Evolutionary conservation across 2,797 vertebrate genomes (phyloP), one percentile per base, ranked within the genome.

Genomic region (Emydoidea blandingii): DNA sequence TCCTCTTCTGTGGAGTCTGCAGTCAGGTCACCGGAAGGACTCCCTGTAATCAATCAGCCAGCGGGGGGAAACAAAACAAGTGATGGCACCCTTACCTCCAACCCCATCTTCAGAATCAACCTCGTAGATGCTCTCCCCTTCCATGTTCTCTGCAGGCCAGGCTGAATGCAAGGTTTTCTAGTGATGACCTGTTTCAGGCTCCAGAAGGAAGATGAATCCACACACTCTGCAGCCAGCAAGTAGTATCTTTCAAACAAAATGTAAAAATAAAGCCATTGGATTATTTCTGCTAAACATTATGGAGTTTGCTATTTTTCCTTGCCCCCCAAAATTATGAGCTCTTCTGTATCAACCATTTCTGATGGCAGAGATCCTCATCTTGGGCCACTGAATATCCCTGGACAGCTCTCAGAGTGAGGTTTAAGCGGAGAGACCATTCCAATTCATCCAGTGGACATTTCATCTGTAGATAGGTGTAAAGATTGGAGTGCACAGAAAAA

Each of bases 51-150:
- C 83, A 52, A 47, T 8, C 88, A 95, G 88, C 15, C 54, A 87
- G 68, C 87, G 85, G 81, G 80, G 82, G 85, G 81, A 84, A 90
- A 89, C 44, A 85, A 93, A 96, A 15, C 29, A 92, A 93, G 56
- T 47, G 6, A 79, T 2, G 41, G 79, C 68, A 94, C 34, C 94
- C 94, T 93, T 93, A 97, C 96, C 96, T 97, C 96, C 95, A 85
- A 95, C 88, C 79, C 92, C 92, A 89, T 93, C 95, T 96, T 95
- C 96, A 93, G 96, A 97, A 95, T 97, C 96, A 96, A 97, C 91
- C 83, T 97, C 97, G 91, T 85, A 97, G 95, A 97, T 94, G 95
- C 95, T 97, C 83, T 97, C 96, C 49, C 96, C 95, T 95, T 97
- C 96, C 96, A 97, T 97, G 83, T 5, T 87, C 50, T 56, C 89